Evolutionary conservation across 2,888 invertebrate species (phyloP).

Genomic region (Oscheius sp.): DNA sequence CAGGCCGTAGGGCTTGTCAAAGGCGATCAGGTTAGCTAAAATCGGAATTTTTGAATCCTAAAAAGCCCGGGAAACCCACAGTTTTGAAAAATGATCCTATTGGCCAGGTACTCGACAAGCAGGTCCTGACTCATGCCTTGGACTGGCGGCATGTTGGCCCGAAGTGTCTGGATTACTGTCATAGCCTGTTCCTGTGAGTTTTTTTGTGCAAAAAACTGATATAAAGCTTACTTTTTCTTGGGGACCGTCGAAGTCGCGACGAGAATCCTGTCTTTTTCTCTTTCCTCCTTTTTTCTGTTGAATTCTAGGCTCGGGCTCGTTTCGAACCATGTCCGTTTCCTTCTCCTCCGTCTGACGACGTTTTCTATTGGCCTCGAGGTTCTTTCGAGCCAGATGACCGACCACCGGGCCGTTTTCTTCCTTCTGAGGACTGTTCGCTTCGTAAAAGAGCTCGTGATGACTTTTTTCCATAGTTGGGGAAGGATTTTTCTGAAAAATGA

Average conservation of each 20-base stretch:
- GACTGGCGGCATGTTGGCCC: neutral
- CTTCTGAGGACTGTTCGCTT: too few relatives aligned
- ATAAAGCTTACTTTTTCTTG: too few relatives aligned
- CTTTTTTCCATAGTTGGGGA: too few relatives aligned
- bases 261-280: neutral
- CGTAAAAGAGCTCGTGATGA: too few relatives aligned
- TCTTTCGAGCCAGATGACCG: too few relatives aligned
- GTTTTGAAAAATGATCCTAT: slow-evolving; percentile 12
- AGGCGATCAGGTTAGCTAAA: slow-evolving; percentile 35
- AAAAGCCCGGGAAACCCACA: neutral
- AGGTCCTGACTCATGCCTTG: slow-evolving; percentile 21
- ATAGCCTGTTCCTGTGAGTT: neutral
- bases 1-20: slow-evolving; percentile 33
- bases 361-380: too few relatives aligned
- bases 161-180: neutral
- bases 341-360: too few relatives aligned
- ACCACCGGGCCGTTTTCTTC: too few relatives aligned
- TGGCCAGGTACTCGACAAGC: slow-evolving; percentile 13
- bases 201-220: neutral
- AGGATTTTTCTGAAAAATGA: too few relatives aligned
- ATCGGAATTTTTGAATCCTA: neutral
- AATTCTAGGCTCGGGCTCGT: too few relatives aligned
- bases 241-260: too few relatives aligned
- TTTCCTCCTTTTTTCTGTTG: neutral
- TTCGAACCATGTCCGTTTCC: too few relatives aligned